Percentiles rank a stretch among this genome's conserved stretches.
phyloP scores from a whole-genome alignment of 2,888 invertebrate species.

The Himalopsyche anomala region DNA sequence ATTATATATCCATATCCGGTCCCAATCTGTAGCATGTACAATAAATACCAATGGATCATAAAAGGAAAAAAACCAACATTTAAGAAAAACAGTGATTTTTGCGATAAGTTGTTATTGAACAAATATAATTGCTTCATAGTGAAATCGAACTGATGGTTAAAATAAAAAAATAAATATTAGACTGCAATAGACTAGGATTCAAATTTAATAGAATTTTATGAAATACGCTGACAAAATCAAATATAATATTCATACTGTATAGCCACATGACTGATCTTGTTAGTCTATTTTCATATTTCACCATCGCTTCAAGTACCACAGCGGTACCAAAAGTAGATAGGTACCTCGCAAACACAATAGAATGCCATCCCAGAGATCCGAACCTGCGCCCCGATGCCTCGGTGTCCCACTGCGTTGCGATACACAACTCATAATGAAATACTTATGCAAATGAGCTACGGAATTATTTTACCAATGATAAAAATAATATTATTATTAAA shows the following conservation, averaged over 20 bases:
- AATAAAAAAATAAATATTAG: too few relatives aligned
- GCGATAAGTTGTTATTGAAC: too few relatives aligned
- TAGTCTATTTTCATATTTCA: constrained; percentile 63
- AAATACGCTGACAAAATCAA: neutral
- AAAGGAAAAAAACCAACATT: too few relatives aligned
- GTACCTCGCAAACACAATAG: constrained; percentile 62
- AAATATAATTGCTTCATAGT: too few relatives aligned
- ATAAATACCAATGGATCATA: too few relatives aligned
- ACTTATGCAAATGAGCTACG: constrained; percentile 62
- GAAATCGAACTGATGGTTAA: too few relatives aligned
- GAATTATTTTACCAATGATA: constrained; percentile 45
- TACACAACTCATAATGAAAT: constrained; percentile 63
- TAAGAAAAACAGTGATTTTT: too few relatives aligned
- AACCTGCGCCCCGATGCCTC: constrained; percentile 46
- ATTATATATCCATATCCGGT: too few relatives aligned
- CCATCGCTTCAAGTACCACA: constrained; percentile 53
- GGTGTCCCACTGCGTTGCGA: constrained; percentile 61
- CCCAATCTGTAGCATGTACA: too few relatives aligned
- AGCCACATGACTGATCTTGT: constrained; percentile 34
- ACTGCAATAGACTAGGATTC: too few relatives aligned
- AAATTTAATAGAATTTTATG: neutral
- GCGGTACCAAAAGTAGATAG: neutral
- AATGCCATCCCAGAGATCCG: constrained; percentile 60
- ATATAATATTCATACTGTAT: neutral
- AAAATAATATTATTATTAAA: constrained; percentile 31